Conservation (phyloP, 1,140 invertebrate genomes). For the Camponotus pennsylvanicus region DNA sequence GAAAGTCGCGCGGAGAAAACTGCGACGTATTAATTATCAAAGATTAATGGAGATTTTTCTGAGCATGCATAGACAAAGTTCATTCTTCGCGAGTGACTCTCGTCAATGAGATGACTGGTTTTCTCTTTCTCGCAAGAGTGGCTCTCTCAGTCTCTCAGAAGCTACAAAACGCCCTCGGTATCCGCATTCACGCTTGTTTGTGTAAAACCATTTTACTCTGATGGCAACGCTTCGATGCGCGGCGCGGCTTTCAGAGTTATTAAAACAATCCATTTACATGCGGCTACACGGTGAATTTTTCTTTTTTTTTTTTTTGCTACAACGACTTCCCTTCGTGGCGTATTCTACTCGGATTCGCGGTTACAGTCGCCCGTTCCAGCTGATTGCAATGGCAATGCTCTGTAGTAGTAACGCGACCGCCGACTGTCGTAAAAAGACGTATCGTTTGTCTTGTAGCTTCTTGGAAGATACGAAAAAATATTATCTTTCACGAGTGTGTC, state of each 20-base stretch:
- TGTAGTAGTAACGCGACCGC: slow-evolving; percentile 16
- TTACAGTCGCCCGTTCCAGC: slow-evolving; percentile 7
- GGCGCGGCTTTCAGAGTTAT: slow-evolving; percentile 73
- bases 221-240: slow-evolving; percentile 28
- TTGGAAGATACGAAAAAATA: slow-evolving; percentile 2
- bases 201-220: slow-evolving; percentile 24
- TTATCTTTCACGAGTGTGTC: neutral
- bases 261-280: slow-evolving; percentile 78
- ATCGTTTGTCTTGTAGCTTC: slow-evolving; percentile 37
- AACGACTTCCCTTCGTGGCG: slow-evolving; percentile 30
- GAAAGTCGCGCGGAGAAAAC: slow-evolving; percentile 1
- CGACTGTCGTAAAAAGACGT: slow-evolving; percentile 34
- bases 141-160: neutral
- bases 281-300: slow-evolving; percentile 15
- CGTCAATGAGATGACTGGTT: slow-evolving; percentile 44
- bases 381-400: slow-evolving; percentile 42
- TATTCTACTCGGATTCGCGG: slow-evolving; percentile 28
- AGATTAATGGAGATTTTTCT: slow-evolving; percentile 48
- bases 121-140: neutral
- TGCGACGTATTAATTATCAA: slow-evolving; percentile 45
- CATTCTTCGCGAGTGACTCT: neutral
- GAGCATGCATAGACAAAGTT: slow-evolving; percentile 2
- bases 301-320: neutral
- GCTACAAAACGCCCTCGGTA: slow-evolving; percentile 12
- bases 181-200: slow-evolving; percentile 5